These are phyloP conservation scores for Lateolabrax maculatus DNA, from an alignment of 2,797 vertebrate genomes.

Conservation along the genomic window DNA sequence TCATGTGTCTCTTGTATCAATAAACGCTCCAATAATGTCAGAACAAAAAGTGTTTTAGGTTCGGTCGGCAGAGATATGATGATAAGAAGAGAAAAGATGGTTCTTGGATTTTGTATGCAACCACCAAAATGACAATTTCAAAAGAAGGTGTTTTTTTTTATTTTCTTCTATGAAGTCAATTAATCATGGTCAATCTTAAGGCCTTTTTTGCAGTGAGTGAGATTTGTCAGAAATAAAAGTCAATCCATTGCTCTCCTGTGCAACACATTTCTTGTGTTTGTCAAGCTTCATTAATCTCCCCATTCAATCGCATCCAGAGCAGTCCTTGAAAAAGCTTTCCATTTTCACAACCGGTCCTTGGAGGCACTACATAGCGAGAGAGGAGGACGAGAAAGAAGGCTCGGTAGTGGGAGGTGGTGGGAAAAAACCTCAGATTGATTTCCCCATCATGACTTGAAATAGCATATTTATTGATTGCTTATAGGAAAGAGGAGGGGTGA, in stretches of 20 bases:
- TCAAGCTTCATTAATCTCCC: conserved; percentile 77
- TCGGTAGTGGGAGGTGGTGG: conserved; percentile 10
- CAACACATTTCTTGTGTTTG: conserved; percentile 65
- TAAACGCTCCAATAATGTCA: conserved; percentile 2
- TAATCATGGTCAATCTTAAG: conserved; percentile 37
- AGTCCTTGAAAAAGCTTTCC: conserved; percentile 79
- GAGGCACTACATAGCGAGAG: conserved; percentile 58
- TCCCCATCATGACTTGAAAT: conserved; percentile 83
- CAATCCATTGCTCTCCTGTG: conserved; percentile 56
- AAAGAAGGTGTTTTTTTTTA: background rate
- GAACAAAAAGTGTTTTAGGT: background rate
- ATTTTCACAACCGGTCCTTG: conserved; percentile 73
- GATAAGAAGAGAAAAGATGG: background rate
- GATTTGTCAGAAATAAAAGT: conserved; percentile 59
- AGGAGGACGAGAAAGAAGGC: conserved; percentile 23
- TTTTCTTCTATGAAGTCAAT: conserved; percentile 31
- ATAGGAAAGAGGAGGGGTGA: conserved; percentile 54
- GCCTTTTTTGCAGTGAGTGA: conserved; percentile 17
- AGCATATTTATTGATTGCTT: conserved; percentile 84
- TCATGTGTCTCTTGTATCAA: conserved; percentile 1
- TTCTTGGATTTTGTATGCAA: background rate
- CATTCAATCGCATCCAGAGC: conserved; percentile 69
- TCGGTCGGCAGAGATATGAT: conserved; percentile 1
- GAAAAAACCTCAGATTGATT: conserved; percentile 79
- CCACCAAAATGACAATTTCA: background rate